phyloP scores from a whole-genome alignment of 2,113 vertebrate species.

The Poeciliopsis occidentalis region DNA sequence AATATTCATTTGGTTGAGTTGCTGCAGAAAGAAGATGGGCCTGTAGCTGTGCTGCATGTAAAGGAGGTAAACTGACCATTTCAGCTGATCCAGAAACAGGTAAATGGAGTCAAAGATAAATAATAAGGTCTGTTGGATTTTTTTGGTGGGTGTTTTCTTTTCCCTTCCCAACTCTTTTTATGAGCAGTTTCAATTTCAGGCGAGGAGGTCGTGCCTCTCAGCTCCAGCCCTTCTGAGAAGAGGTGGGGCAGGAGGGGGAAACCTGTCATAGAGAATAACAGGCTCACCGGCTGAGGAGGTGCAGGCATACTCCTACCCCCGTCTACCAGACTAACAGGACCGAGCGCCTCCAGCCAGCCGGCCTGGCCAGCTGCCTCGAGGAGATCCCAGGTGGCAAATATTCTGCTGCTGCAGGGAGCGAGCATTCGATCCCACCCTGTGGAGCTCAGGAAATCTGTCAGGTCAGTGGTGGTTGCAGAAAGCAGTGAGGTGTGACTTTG shows the following conservation, averaged over 20 bases:
- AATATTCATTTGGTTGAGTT: no score
- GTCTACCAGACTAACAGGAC: slow-evolving; percentile 46
- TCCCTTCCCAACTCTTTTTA: slow-evolving; percentile 54
- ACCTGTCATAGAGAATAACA: slow-evolving; percentile 74
- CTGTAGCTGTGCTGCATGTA: slow-evolving; percentile 33
- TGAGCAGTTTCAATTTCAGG: slow-evolving; percentile 68
- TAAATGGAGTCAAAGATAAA: slow-evolving; percentile 33
- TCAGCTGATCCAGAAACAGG: slow-evolving; percentile 55
- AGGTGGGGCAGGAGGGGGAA: slow-evolving; percentile 58
- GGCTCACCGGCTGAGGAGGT: slow-evolving; percentile 60
- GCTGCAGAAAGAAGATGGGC: slow-evolving; percentile 8
- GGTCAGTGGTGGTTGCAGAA: slow-evolving; percentile 37
- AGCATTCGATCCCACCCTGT: slow-evolving; percentile 35
- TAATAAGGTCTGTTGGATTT: slow-evolving; percentile 22
- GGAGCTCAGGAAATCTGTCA: slow-evolving; percentile 42
- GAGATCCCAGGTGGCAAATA: slow-evolving; percentile 68
- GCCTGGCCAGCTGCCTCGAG: slow-evolving; percentile 52
- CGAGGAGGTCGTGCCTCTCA: slow-evolving; percentile 60
- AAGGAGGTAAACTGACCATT: slow-evolving; percentile 38
- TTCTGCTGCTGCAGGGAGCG: slow-evolving; percentile 27
- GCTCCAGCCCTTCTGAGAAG: slow-evolving; percentile 58
- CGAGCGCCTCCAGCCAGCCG: slow-evolving; percentile 30
- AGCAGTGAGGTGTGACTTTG: slow-evolving; percentile 47
- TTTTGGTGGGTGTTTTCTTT: slow-evolving; percentile 53
- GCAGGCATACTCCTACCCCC: slow-evolving; percentile 55